A percentile compares a stretch with the other conserved stretches of the same genome.
These are phyloP conservation scores for Macrotus californicus DNA, from an alignment of 2,113 vertebrate species.

Conservation along the genomic window DNA sequence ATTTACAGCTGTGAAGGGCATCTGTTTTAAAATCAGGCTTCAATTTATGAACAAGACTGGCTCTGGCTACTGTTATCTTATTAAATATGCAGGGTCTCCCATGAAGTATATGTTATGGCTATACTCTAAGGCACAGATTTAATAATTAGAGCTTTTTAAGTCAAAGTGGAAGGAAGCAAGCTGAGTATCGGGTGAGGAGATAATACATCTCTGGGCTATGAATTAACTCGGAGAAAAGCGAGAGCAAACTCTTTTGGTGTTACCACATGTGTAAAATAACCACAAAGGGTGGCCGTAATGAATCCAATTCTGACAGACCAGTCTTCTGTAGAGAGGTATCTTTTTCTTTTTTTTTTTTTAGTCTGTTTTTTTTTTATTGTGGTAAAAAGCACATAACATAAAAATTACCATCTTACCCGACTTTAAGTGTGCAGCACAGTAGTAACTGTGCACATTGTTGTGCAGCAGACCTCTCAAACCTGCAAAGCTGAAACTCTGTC, in stretches of 20 bases:
- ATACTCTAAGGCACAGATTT: background rate
- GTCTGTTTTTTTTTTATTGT: no score
- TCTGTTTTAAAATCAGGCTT: background rate
- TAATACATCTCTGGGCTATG: background rate
- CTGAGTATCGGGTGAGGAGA: background rate
- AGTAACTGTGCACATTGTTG: no score
- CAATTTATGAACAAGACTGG: background rate
- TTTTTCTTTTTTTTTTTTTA: no score
- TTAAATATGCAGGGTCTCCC: background rate
- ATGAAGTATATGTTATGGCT: background rate
- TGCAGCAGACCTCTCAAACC: no score
- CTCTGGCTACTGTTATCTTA: background rate
- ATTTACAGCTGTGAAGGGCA: background rate
- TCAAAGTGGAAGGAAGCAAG: background rate
- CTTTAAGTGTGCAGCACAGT: no score
- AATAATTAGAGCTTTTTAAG: background rate
- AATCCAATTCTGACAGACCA: background rate
- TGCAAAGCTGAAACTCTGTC: no score
- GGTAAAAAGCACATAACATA: no score
- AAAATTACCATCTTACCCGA: no score
- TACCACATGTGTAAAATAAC: background rate
- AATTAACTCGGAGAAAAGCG: background rate
- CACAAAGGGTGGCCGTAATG: background rate
- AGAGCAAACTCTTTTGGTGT: background rate
- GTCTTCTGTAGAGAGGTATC: background rate